Percentiles rank a stretch among this genome's conserved stretches.
These are phyloP conservation scores for Pachyramphus minor DNA, from an alignment of 2,113 vertebrate species.

Conservation along the genomic window DNA sequence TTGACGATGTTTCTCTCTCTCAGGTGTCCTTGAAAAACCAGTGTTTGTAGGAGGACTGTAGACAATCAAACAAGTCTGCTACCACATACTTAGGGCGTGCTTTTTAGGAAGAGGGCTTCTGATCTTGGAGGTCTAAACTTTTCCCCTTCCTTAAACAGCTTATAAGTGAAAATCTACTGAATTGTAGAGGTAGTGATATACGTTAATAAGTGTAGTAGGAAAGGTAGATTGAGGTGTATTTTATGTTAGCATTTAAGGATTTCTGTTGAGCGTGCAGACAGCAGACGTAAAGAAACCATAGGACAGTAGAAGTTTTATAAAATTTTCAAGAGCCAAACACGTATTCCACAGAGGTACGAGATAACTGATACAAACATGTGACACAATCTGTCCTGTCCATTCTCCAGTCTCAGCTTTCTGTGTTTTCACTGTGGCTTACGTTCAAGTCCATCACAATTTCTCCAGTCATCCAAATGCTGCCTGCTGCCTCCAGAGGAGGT, in stretches of 20 bases:
- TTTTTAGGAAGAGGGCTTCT: not conserved
- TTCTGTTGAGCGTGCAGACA: not conserved
- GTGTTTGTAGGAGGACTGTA: not conserved
- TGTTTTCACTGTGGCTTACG: not conserved
- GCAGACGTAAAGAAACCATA: not conserved
- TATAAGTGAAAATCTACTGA: not conserved
- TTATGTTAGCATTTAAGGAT: not conserved
- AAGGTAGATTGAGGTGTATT: not conserved
- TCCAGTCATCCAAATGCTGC: not conserved
- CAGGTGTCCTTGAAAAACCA: not conserved
- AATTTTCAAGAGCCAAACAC: not conserved
- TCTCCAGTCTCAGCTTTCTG: not conserved
- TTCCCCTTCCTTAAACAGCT: not conserved
- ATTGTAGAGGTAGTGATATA: not conserved
- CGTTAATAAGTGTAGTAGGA: not conserved
- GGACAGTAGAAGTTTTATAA: not conserved
- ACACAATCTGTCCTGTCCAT: not conserved
- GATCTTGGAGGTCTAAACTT: not conserved
- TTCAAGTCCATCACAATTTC: not conserved
- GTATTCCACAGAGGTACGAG: not conserved
- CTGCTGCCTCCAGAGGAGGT: not conserved
- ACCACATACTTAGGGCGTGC: not conserved
- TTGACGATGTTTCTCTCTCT: not conserved
- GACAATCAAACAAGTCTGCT: not conserved
- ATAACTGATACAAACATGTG: accelerated